Conservation (phyloP, 2,113 vertebrate genomes). For the Circaetus cinerascens region DNA sequence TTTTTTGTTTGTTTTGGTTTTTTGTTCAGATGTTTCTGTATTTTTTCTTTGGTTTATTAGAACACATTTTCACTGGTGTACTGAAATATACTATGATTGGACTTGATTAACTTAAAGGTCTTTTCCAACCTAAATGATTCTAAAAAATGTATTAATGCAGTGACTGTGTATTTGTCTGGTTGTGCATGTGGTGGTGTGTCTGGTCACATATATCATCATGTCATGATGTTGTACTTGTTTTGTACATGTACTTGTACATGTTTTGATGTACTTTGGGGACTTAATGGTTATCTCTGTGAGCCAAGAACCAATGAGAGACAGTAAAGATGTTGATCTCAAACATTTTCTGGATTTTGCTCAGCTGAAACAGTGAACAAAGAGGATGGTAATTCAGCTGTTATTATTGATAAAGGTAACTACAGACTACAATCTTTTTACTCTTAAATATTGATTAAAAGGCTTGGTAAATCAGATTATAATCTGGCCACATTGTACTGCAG, state of each 20-base stretch:
- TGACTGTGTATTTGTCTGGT: background rate
- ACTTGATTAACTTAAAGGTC: fast-evolving
- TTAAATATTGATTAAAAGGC: background rate
- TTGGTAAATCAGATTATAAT: background rate
- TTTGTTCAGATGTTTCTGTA: background rate
- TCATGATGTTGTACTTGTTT: no score
- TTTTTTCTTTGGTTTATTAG: background rate
- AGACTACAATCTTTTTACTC: background rate
- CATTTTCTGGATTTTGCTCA: background rate
- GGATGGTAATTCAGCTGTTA: background rate
- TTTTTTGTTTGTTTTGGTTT: background rate
- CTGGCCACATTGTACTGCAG: background rate
- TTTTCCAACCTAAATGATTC: background rate
- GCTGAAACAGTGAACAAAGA: background rate
- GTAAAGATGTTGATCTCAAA: background rate
- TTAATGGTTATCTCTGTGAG: background rate
- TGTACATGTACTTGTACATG: no score
- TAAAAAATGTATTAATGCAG: background rate
- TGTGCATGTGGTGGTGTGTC: background rate
- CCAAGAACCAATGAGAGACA: background rate
- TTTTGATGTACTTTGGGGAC: background rate
- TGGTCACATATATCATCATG: background rate
- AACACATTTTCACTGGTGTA: background rate
- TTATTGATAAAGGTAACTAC: background rate
- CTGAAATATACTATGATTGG: background rate